These are phyloP conservation scores for Caretta caretta DNA, from an alignment of 2,113 vertebrate genomes.

Conservation along the genomic window DNA sequence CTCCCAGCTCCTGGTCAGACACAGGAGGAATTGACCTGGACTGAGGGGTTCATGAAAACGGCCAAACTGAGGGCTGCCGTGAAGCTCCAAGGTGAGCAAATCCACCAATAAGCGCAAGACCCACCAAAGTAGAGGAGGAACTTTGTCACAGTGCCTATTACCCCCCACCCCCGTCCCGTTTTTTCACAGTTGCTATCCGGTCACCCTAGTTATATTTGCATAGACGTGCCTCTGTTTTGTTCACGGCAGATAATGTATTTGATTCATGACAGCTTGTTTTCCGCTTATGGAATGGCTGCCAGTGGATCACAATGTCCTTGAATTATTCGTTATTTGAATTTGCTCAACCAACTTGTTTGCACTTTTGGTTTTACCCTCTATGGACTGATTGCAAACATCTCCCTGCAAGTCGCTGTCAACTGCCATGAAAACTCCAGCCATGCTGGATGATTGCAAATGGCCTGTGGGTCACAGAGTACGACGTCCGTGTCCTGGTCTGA, in stretches of 20 bases:
- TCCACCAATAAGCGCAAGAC: too few species aligned
- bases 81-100: too few species aligned
- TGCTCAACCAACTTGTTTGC: rapidly evolving
- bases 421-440: rapidly evolving
- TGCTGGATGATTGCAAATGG: rapidly evolving
- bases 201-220: neutral
- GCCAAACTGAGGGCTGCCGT: too few species aligned
- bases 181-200: too few species aligned
- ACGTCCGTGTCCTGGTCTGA: neutral
- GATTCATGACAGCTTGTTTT: neutral
- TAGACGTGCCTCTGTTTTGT: neutral
- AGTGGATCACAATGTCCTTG: rapidly evolving
- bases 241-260: neutral
- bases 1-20: too few species aligned
- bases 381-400: rapidly evolving
- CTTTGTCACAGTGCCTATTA: too few species aligned
- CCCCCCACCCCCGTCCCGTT: too few species aligned
- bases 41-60: too few species aligned
- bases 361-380: rapidly evolving
- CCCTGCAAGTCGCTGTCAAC: rapidly evolving
- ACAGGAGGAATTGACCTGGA: too few species aligned
- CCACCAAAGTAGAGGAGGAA: too few species aligned
- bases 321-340: rapidly evolving
- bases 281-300: neutral
- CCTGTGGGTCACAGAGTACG: neutral